Conservation (phyloP, 2,888 invertebrate species). For the Neoaliturus tenellus region DNA sequence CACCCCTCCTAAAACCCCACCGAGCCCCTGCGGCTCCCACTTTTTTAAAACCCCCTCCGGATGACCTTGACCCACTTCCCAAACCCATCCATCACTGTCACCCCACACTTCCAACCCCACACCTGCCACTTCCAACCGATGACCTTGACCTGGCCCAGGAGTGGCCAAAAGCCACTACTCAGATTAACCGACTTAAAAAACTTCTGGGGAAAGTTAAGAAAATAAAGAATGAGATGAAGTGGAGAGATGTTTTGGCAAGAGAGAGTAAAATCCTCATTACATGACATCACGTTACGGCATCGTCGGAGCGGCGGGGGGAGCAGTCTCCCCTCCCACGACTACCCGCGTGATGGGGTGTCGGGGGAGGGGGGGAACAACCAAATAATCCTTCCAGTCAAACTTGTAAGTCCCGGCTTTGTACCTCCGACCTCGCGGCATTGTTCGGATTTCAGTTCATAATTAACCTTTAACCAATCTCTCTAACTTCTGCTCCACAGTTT, state of each 20-base stretch:
- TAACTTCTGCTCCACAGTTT: background rate
- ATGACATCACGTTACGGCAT: conserved; percentile 5
- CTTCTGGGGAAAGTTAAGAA: background rate
- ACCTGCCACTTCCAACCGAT: too few species aligned
- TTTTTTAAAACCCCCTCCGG: too few species aligned
- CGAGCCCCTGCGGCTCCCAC: too few species aligned
- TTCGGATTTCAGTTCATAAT: background rate
- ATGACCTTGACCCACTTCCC: too few species aligned
- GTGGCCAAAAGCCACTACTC: too few species aligned
- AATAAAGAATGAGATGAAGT: background rate
- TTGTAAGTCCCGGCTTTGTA: conserved; percentile 22
- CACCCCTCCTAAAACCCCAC: too few species aligned
- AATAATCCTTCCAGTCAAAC: conserved; percentile 13
- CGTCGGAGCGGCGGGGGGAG: background rate
- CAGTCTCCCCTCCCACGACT: background rate
- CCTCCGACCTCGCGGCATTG: conserved; percentile 7
- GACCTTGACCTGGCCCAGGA: too few species aligned
- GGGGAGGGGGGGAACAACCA: background rate
- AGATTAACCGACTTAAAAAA: background rate
- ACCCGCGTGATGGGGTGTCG: background rate
- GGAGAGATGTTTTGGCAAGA: background rate
- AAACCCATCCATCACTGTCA: too few species aligned
- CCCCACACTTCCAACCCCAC: too few species aligned
- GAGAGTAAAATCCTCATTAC: conserved; percentile 41
- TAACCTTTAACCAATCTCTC: background rate